Evolutionary conservation across 92 coral and sea anemone species (phyloP), one percentile per base, ranked within the genome.

Genomic region (Phenganax stokvisi): DNA sequence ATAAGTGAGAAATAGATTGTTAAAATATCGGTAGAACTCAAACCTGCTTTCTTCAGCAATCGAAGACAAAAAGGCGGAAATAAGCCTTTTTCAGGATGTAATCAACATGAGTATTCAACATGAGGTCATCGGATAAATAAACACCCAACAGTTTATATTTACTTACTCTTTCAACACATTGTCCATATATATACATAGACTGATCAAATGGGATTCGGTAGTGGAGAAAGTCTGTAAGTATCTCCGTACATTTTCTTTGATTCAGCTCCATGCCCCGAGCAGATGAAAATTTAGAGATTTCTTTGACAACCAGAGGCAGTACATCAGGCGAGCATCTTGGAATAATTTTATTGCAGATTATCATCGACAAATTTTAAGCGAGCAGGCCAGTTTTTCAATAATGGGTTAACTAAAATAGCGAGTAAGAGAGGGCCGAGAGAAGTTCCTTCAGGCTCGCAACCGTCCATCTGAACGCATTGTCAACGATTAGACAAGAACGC

Each of bases 331-430:
- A 20, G 25, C 25, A 20, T 20, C 25, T 20, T 20, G 25, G 25
- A 20, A 20, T 20, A 20, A 20, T 20, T 20, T 20, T 20, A 20
- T 20, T 20, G 25, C 25, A 20, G 25, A 20, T 20, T 20, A 20
- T 20, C 25, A 20, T 20, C 25, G 25, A 20, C 25, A 20, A 20
- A 20, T 20, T 20, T 20, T 20, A 20, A 20, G 25, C 25, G 25
- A 20, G 25, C 25, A 20, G 25, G 25, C 25, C 25, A 20, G 25
- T 20, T 20, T 20, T 20, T 20, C 25, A 20, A 20, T 20, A 20
- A 20, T 20, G 83, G 82, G 72, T 85, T 85, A 64, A 85, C 88
- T 20, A 85, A 70, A 25, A 85, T 85, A 68, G 88, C 85, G 54
- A 85, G 80, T 69, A 85, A 76, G 52, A 85, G 80, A 57, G 85